phyloP scores from a whole-genome alignment of 2,797 vertebrate genomes.

The Megaceryle alcyon region DNA sequence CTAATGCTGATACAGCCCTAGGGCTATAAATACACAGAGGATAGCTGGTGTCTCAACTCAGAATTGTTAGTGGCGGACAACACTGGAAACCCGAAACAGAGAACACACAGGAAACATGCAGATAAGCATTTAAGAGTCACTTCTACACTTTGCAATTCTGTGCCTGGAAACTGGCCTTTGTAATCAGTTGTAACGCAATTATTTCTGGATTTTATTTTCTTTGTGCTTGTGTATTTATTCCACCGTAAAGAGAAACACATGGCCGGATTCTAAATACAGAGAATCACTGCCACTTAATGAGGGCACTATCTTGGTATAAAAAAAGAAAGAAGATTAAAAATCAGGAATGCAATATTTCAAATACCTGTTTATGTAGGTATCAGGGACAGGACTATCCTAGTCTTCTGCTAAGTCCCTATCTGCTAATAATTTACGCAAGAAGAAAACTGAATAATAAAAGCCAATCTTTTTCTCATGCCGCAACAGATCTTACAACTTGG shows the following conservation, averaged over 20 bases:
- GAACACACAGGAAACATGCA: not conserved
- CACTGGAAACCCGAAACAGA: not conserved
- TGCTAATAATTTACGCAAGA: not conserved
- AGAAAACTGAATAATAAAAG: not conserved
- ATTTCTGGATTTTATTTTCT: not conserved
- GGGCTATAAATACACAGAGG: not conserved
- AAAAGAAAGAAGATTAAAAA: not conserved
- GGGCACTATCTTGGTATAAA: not conserved
- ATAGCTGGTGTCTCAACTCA: not conserved
- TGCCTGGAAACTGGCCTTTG: not conserved
- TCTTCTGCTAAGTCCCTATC: not conserved
- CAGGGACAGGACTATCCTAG: not conserved
- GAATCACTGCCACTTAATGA: not conserved
- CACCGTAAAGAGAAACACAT: not conserved
- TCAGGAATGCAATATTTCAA: not conserved
- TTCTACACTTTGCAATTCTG: not conserved
- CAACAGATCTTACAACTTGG: not conserved
- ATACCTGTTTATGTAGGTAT: too few species aligned
- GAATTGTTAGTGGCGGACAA: not conserved
- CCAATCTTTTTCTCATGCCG: not conserved
- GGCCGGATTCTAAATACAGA: not conserved
- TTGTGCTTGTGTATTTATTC: not conserved
- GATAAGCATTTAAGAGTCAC: not conserved
- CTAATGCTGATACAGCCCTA: not conserved
- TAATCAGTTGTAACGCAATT: not conserved